These are phyloP conservation scores for Lepilemur ruficaudatus DNA, from an alignment of 2,797 vertebrate genomes.

Conservation along the genomic window DNA sequence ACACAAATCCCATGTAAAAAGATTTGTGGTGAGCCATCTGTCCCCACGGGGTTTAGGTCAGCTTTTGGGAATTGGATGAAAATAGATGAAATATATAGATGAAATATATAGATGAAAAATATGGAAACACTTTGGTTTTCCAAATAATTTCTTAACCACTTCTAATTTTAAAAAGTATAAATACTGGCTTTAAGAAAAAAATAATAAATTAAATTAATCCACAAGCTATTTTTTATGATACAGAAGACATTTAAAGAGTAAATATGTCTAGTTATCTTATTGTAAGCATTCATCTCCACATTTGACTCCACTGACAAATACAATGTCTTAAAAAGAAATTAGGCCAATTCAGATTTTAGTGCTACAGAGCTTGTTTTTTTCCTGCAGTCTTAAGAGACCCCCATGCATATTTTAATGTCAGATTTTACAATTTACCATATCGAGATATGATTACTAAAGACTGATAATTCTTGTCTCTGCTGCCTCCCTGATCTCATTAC, in stretches of 20 bases:
- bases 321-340: not conserved
- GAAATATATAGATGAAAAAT: not conserved
- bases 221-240: not conserved
- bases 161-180: slow-evolving; percentile 9
- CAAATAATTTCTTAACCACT: not conserved
- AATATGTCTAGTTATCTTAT: not conserved
- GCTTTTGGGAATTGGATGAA: slow-evolving; percentile 28
- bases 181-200: slow-evolving; percentile 3
- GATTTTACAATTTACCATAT: slow-evolving; percentile 35
- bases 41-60: not conserved
- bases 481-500: not conserved
- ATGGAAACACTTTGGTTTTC: slow-evolving; percentile 30
- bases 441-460: slow-evolving; percentile 26
- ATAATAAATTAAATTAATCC: not conserved
- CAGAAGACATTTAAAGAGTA: not conserved
- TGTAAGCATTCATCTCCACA: not conserved
- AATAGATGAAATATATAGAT: slow-evolving; percentile 4
- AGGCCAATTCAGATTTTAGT: slow-evolving; percentile 4
- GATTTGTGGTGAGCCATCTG: slow-evolving; percentile 19
- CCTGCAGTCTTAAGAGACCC: not conserved
- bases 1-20: slow-evolving; percentile 35
- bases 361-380: not conserved
- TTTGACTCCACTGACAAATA: slow-evolving; percentile 22
- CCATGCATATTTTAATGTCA: slow-evolving; percentile 43
- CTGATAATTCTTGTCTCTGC: not conserved